Percentiles rank a stretch among this genome's conserved stretches.
Conservation (phyloP, 2,113 vertebrate genomes). For the Nyctereutes procyonoides region DNA sequence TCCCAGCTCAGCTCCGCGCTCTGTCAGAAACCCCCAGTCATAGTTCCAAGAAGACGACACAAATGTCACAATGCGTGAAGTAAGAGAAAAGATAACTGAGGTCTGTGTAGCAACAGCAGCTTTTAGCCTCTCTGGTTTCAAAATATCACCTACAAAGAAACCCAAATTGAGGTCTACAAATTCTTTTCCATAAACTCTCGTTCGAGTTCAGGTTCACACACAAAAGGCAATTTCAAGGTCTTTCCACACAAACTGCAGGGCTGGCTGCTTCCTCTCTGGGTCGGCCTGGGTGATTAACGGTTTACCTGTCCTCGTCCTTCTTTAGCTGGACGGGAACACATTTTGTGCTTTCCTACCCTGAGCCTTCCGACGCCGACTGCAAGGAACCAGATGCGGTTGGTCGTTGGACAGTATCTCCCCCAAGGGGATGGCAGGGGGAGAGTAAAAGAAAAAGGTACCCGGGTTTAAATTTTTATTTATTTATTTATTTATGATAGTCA, state of each 20-base stretch:
- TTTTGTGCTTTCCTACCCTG: background rate
- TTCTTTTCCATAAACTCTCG: background rate
- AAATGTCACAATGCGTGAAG: background rate
- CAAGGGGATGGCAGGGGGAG: background rate
- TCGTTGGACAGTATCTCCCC: background rate
- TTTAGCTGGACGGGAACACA: background rate
- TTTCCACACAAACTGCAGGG: background rate
- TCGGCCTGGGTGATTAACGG: background rate
- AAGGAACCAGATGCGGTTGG: background rate
- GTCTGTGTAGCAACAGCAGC: background rate
- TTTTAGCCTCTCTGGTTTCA: conserved; percentile 4
- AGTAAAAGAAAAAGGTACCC: background rate
- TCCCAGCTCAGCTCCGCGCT: background rate
- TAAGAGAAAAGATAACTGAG: background rate
- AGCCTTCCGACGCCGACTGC: background rate
- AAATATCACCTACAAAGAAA: background rate
- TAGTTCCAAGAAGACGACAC: conserved; percentile 20
- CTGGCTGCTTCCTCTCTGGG: background rate
- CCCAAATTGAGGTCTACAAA: conserved; percentile 2
- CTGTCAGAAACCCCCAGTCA: background rate
- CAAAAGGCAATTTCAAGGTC: background rate
- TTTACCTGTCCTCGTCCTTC: conserved; percentile 4
- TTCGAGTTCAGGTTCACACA: conserved; percentile 5
- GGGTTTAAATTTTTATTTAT: too few species aligned
- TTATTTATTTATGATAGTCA: too few species aligned